These are phyloP conservation scores for Zaprionus bogoriensis DNA, from an alignment of 2,888 invertebrate species.

Conservation along the genomic window DNA sequence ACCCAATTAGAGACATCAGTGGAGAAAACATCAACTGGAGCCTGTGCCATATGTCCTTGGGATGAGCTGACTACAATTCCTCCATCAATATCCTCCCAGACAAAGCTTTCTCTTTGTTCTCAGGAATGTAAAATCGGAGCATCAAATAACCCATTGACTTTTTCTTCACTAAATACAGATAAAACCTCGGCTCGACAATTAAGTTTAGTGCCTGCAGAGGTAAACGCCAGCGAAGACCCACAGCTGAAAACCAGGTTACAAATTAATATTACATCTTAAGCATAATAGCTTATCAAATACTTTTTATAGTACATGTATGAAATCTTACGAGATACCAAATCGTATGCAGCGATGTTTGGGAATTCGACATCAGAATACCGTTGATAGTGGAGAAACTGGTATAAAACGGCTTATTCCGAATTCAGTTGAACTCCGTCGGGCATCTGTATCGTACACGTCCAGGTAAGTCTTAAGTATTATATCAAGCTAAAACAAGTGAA, in stretches of 20 bases:
- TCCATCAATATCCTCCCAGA: conserved; percentile 39
- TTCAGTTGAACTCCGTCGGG: conserved; percentile 81
- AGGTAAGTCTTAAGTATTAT: conserved; percentile 61
- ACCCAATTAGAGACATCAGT: conserved; percentile 78
- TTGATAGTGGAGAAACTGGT: conserved; percentile 86
- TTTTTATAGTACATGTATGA: conserved; percentile 83
- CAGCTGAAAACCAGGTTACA: conserved; percentile 71
- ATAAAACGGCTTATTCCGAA: conserved; percentile 81
- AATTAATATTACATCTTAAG: too few species aligned
- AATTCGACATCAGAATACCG: conserved; percentile 88
- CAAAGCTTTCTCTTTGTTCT: conserved; percentile 79
- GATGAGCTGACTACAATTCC: conserved; percentile 65
- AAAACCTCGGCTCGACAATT: not conserved
- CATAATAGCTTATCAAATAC: not conserved
- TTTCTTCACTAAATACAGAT: conserved; percentile 7
- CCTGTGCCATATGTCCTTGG: conserved; percentile 82
- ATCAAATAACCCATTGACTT: not conserved
- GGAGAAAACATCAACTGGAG: conserved; percentile 55
- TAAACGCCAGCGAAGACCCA: conserved; percentile 14
- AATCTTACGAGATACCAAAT: conserved; percentile 87
- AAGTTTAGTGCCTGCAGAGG: not conserved
- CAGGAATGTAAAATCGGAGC: conserved; percentile 77
- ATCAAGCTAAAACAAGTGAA: not conserved
- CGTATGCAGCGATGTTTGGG: conserved; percentile 86
- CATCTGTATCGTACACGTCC: conserved; percentile 81